Evolutionary conservation across 2,797 vertebrate genomes (phyloP).

Genomic region (Pterois miles): DNA sequence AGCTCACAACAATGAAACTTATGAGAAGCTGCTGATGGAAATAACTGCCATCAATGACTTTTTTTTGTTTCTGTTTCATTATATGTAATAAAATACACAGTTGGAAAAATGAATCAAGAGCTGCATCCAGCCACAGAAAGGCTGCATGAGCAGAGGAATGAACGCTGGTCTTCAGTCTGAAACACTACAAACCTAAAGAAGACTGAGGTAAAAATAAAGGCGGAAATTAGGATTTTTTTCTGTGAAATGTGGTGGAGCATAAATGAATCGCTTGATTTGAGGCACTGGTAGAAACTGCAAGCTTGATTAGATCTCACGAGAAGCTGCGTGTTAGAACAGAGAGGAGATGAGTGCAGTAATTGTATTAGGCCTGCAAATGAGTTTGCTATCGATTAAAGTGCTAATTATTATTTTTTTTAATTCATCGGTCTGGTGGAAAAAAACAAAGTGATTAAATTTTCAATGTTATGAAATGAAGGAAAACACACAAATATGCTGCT

Average conservation of each 20-base stretch:
- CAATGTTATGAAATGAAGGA: background rate
- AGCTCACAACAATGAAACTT: slow-evolving; percentile 12
- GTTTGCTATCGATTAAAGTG: background rate
- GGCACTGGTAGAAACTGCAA: slow-evolving; percentile 21
- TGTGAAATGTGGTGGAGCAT: background rate
- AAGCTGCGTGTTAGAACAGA: slow-evolving; percentile 20
- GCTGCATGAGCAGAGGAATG: background rate
- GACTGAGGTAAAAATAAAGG: background rate
- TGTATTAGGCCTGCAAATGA: slow-evolving; percentile 2
- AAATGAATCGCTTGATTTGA: slow-evolving; percentile 30
- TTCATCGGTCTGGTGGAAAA: background rate
- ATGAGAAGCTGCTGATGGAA: slow-evolving; percentile 32
- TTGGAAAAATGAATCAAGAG: background rate
- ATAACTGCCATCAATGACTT: background rate
- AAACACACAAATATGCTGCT: background rate
- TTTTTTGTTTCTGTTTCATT: slow-evolving; percentile 1
- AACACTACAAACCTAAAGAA: background rate
- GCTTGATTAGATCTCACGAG: slow-evolving; percentile 43
- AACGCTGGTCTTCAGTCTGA: background rate
- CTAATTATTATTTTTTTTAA: slow-evolving; percentile 16
- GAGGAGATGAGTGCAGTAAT: slow-evolving; percentile 1
- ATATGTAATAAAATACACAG: slow-evolving; percentile 6
- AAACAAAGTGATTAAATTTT: background rate
- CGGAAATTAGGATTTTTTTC: slow-evolving; percentile 5
- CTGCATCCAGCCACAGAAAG: background rate